Conservation (phyloP, 2,113 vertebrate species). For the Pelvicachromis taeniatus region DNA sequence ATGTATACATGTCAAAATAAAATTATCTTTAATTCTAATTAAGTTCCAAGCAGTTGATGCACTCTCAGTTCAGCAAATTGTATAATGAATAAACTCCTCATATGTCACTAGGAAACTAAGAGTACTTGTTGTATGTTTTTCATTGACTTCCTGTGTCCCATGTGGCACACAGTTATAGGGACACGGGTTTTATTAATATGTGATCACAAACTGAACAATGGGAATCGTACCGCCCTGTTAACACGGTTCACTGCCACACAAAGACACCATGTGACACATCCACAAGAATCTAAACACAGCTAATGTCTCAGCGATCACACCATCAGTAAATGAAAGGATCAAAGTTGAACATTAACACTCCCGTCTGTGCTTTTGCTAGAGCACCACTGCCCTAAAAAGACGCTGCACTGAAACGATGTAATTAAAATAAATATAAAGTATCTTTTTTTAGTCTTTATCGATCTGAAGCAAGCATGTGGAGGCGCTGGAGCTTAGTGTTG, state of each 20-base stretch:
- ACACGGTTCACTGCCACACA: neutral
- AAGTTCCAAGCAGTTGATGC: fast-evolving
- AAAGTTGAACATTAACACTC: neutral
- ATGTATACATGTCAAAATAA: neutral
- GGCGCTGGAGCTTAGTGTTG: neutral
- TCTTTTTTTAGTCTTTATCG: neutral
- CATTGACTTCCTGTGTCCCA: neutral
- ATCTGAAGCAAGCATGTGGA: neutral
- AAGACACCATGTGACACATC: fast-evolving
- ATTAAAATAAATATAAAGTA: neutral
- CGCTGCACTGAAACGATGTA: neutral
- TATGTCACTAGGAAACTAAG: neutral
- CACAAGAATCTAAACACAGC: neutral
- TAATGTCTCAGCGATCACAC: neutral
- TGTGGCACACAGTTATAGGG: neutral
- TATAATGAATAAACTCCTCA: neutral
- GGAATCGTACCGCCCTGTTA: fast-evolving
- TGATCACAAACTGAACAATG: neutral
- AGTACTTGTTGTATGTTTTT: neutral
- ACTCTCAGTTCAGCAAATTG: neutral
- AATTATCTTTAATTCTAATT: neutral
- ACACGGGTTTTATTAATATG: neutral
- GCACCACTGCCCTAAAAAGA: neutral
- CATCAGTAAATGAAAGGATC: neutral
- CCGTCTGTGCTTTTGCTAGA: neutral